Evolutionary conservation across 2,797 vertebrate genomes (phyloP).

Genomic region (Simalia tracyae): DNA sequence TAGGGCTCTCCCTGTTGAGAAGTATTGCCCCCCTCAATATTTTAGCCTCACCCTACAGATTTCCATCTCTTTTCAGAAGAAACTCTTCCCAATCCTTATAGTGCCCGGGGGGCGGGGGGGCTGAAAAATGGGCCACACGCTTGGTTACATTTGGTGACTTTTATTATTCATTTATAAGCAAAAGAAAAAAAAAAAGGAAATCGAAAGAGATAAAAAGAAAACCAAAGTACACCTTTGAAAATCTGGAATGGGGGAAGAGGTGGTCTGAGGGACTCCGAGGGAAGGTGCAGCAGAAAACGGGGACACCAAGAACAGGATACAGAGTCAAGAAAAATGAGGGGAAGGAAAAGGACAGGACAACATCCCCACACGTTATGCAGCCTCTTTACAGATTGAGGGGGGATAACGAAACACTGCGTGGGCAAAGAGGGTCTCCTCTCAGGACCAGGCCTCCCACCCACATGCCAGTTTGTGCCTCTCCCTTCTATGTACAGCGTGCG

Average conservation of each 20-base stretch:
- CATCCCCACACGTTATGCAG: slow-evolving; percentile 13
- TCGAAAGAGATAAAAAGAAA: slow-evolving; percentile 23
- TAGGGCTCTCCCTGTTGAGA: neutral
- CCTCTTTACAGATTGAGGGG: neutral
- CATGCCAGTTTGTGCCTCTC: neutral
- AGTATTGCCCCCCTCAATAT: neutral
- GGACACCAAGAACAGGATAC: slow-evolving; percentile 28
- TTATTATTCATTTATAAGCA: slow-evolving; percentile 40
- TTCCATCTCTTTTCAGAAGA: neutral
- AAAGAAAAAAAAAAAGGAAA: slow-evolving; percentile 13
- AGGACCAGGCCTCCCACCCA: slow-evolving; percentile 1
- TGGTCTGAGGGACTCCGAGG: neutral
- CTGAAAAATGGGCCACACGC: neutral
- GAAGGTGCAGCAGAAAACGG: slow-evolving; percentile 16
- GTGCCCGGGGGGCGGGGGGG: too few relatives aligned
- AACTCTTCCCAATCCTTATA: neutral
- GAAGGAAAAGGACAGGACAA: neutral
- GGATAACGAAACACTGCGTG: slow-evolving; percentile 4
- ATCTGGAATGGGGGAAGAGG: neutral
- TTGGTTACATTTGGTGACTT: slow-evolving; percentile 12
- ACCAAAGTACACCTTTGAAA: slow-evolving; percentile 16
- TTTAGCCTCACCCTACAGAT: neutral
- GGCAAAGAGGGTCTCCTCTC: neutral
- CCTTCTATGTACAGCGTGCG: neutral
- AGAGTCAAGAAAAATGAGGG: slow-evolving; percentile 15